A percentile compares a stretch with the other conserved stretches of the same genome.
These are phyloP conservation scores for Excalfactoria chinensis DNA, from an alignment of 2,113 vertebrate genomes.

Conservation along the genomic window DNA sequence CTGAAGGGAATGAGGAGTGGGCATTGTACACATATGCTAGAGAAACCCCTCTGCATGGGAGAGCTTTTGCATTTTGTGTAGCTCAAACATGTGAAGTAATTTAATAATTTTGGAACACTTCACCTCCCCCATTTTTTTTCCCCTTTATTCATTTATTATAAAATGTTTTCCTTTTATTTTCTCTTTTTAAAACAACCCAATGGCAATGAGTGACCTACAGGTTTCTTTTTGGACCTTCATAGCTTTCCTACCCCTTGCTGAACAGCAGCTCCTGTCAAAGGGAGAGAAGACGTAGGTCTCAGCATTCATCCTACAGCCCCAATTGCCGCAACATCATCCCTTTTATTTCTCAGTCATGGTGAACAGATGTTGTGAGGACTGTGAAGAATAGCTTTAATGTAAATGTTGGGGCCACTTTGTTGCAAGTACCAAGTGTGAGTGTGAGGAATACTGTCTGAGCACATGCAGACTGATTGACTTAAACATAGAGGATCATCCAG, in stretches of 20 bases:
- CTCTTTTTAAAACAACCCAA: neutral
- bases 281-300: neutral
- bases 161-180: neutral
- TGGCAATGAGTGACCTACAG: neutral
- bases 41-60: neutral
- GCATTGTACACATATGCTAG: neutral
- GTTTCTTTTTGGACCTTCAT: neutral
- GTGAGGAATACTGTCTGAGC: neutral
- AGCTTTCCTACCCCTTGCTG: neutral
- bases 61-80: neutral
- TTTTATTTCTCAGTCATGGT: neutral
- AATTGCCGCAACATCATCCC: neutral
- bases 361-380: neutral
- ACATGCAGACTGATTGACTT: neutral
- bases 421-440: neutral
- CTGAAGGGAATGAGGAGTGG: neutral
- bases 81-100: neutral
- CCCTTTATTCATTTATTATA: accelerated
- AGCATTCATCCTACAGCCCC: neutral
- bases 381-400: neutral
- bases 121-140: neutral
- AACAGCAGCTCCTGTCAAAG: neutral
- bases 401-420: neutral
- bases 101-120: neutral
- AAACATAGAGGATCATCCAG: neutral